These are phyloP conservation scores for Pseudochaenichthys georgianus DNA, from an alignment of 2,797 vertebrate genomes.

Conservation along the genomic window DNA sequence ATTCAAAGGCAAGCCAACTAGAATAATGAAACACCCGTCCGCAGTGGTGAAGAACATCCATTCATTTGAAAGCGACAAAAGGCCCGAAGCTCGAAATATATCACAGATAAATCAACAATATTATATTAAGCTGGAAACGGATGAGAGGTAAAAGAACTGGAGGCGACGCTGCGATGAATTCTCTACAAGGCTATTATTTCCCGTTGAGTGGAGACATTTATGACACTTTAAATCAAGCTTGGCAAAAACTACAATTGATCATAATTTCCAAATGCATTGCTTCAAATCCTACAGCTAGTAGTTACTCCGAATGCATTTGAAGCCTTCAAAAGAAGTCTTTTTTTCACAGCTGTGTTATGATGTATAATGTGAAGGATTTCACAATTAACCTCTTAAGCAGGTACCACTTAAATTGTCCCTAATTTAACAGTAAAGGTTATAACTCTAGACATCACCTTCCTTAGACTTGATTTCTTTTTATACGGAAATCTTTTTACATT, in stretches of 20 bases:
- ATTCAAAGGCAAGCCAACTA: constrained; percentile 88
- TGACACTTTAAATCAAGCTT: constrained; percentile 88
- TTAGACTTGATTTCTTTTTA: constrained; percentile 11
- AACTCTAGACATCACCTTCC: constrained; percentile 21
- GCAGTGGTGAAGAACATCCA: constrained; percentile 90
- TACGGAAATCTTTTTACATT: neutral
- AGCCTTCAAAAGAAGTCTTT: constrained; percentile 40
- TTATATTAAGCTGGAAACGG: constrained; percentile 93
- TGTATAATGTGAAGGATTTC: constrained; percentile 48
- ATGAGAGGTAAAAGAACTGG: constrained; percentile 92
- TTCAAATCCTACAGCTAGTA: constrained; percentile 64
- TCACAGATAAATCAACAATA: constrained; percentile 99
- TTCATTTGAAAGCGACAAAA: constrained; percentile 87
- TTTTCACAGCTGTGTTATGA: constrained; percentile 40
- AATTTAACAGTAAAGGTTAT: constrained; percentile 15
- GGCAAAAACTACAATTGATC: constrained; percentile 86
- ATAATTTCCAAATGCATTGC: constrained; percentile 79
- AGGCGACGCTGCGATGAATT: constrained; percentile 92
- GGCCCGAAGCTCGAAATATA: constrained; percentile 93
- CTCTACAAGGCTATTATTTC: constrained; percentile 90
- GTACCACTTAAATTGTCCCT: constrained; percentile 40
- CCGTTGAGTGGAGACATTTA: constrained; percentile 82
- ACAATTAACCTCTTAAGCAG: constrained; percentile 44
- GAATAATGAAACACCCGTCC: constrained; percentile 92
- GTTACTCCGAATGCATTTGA: constrained; percentile 69